Evolutionary conservation across 2,797 vertebrate genomes (phyloP).

Genomic region (Arremon brunneinucha): DNA sequence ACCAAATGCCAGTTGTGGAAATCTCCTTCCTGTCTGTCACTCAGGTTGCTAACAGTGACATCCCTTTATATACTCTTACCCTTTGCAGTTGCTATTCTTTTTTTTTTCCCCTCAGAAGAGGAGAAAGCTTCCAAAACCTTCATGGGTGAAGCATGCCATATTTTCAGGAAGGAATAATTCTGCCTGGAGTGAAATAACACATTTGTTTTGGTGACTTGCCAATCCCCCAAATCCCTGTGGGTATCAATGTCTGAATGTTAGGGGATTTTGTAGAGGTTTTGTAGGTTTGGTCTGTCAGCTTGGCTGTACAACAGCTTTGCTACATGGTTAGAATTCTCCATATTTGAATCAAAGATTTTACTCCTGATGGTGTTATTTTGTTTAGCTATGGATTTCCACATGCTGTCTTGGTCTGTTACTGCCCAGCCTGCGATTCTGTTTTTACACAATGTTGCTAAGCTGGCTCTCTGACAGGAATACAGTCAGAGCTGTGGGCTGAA

Average conservation of each 20-base stretch:
- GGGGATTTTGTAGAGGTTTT: not conserved
- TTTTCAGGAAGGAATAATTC: not conserved
- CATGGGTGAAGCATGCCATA: accelerated
- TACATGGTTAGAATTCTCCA: not conserved
- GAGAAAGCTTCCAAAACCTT: not conserved
- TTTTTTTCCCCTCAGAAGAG: not conserved
- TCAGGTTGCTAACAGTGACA: not conserved
- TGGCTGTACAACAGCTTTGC: not conserved
- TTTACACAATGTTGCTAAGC: not conserved
- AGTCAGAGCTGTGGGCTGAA: not conserved
- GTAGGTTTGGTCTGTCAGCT: not conserved
- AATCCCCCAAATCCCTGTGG: not conserved
- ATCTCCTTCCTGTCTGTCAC: slow-evolving; percentile 59
- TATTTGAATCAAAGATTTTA: not conserved
- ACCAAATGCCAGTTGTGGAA: slow-evolving; percentile 33
- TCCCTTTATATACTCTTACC: slow-evolving; percentile 26
- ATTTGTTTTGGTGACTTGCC: not conserved
- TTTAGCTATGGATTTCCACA: not conserved
- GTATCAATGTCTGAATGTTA: not conserved
- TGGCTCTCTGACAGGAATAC: not conserved
- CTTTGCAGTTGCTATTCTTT: not conserved
- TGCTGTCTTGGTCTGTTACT: not conserved
- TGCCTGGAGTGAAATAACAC: not conserved
- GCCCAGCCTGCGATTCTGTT: not conserved
- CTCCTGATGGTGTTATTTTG: not conserved